Conservation (phyloP, 2,113 vertebrate genomes). For the Pipra filicauda region DNA sequence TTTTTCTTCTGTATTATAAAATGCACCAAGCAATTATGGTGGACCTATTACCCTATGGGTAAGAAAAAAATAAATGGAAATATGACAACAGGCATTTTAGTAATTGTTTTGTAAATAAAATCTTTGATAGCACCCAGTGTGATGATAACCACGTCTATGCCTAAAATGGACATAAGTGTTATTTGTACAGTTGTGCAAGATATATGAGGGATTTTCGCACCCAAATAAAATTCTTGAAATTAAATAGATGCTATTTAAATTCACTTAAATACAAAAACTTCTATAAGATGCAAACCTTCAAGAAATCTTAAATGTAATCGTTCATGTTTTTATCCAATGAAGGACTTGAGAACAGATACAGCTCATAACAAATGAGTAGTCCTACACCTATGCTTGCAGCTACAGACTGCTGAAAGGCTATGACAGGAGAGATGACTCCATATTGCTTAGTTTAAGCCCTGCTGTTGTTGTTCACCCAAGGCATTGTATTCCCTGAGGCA, state of each 20-base stretch:
- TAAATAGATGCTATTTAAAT: slow-evolving; percentile 27
- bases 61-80: slow-evolving; percentile 96
- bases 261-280: neutral
- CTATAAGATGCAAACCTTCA: neutral
- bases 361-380: neutral
- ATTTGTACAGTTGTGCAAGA: slow-evolving; percentile 83
- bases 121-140: slow-evolving; percentile 85
- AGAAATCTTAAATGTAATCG: neutral
- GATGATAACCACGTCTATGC: slow-evolving; percentile 83
- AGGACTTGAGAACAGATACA: neutral
- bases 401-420: neutral
- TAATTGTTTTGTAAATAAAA: slow-evolving; percentile 97
- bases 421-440: neutral
- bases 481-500: neutral
- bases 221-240: slow-evolving; percentile 76
- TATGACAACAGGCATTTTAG: slow-evolving; percentile 89
- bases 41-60: slow-evolving; percentile 99
- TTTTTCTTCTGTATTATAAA: slow-evolving; percentile 93
- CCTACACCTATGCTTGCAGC: neutral
- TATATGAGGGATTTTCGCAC: slow-evolving; percentile 84
- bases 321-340: neutral
- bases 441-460: neutral
- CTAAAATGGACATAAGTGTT: slow-evolving; percentile 83
- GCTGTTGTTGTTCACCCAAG: neutral
- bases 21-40: slow-evolving; percentile 92